Base-by-base conservation (phyloP, 2,888 invertebrate species). In the Aplocera efformata region DNA sequence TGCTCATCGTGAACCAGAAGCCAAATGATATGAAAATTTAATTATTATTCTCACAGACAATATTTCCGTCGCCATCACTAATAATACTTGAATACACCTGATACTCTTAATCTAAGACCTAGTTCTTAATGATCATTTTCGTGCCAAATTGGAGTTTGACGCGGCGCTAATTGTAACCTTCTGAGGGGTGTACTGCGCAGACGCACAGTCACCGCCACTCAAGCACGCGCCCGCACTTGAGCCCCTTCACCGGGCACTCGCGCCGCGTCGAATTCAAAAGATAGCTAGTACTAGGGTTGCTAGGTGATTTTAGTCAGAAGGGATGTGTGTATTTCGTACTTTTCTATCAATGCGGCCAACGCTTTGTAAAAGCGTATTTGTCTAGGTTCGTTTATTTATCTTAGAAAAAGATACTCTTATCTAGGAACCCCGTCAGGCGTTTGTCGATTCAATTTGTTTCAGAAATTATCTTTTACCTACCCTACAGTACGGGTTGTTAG, bases 221-320 rank as follows among this genome's bases (percentile, higher is more conserved):
- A 68, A 85, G 86, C 88, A 88, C 88, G 88, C 81, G 82, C 79
- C 76, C 71, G 68, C 74, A 71, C 81, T 85, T 66, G 68, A 86
- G 76, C 74, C 70, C 68, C 79, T 83, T 85, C 78, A 60, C 70
- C 69, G 67, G 75, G 73, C 77, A 77, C 78, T 80, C 74, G 72
- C 75, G 76, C 79, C 80, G 76, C 79, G 78, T 80, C 78, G 73
- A 78, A 84, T 81, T 85, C 76, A 84, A 86, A 86, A 86, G 85
- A 88, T 84, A 85, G 83, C 80, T 82, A 83, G 48, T 37, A 52
- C 45, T 24, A 44, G 39, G 44, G 38, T 27, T 35, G 39, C 30
- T 31, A 6, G n/a, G 22, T 7, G 7, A 22, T 22, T 22, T 22
- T 22, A 7, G 1, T 1, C 6, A 1, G 22, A 6, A 7, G 20